Evolutionary conservation across 2,888 invertebrate genomes (phyloP), one percentile per base, ranked within the genome.

Genomic region (Falcaria lacertinaria): DNA sequence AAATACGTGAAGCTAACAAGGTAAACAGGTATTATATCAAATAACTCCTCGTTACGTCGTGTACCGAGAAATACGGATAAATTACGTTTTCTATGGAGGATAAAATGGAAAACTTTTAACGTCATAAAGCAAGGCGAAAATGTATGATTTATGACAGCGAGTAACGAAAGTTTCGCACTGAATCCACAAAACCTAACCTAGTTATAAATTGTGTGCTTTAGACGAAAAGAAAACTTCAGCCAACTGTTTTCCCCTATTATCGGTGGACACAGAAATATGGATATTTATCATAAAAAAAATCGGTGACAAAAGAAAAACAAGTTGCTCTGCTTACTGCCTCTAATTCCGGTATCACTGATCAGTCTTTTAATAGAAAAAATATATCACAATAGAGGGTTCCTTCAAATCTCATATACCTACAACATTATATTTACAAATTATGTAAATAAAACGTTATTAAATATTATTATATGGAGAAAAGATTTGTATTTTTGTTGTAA

Each of bases 161-260:
- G 19, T 40, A 44, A 42, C 37, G 42, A 39, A 34, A 37, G 25
- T 37, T 37, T 37, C 15, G 16, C 22, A 25, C 22, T 28, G 14
- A 39, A 40, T 43, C 34, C 11, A 25, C 16, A 35, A 45, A 40
- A 44, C 28, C 38, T 37, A 49, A 41, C 39, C 40, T 42, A 44
- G 45, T 44, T 45, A 28, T 36, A 45, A 39, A 22, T 28, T 28
- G 7, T 28, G 28, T 28, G 8, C 7, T 40, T 37, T 33, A 33
- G 41, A 40, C 41, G 44, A 50, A 41, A 50, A 56, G 46, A 53
- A 45, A 49, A 54, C 52, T 45, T 48, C 13, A 15, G 17, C 16
- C 38, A 28, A 11, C 11, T 11, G 7, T 28, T 28, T 28, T 28
- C 11, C 7, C 28, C 8, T 11, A 28, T 11, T 11, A 7, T 11